Evolutionary conservation across 2,113 vertebrate genomes (phyloP), one percentile per base, ranked within the genome.

Genomic region (Peromyscus leucopus): DNA sequence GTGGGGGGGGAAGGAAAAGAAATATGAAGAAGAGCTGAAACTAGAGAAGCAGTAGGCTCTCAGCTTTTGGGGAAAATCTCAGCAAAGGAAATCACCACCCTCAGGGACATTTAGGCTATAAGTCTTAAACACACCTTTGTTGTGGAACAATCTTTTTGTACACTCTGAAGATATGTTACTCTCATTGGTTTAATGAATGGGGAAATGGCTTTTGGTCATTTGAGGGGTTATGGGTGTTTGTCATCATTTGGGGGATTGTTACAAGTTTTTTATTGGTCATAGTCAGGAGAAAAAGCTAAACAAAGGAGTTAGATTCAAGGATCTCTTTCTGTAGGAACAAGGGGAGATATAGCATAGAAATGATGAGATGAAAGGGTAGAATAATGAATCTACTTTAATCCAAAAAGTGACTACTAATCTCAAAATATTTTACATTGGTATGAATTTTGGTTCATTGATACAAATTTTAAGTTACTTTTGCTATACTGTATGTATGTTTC

Each of bases 1-100:
- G n/a, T n/a, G 5, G n/a, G 21, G 12, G 19, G 9, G 11, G 4
- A 36, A 28, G 36, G 0, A 82, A 17, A 57, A 57, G 13, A 5
- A 7, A 83, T n/a, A 1, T 26, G 21, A n/a, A 26, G 21, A n/a
- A 26, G 10, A 13, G 3, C 0, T 5, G 15, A 0, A 21, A 3
- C 5, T 63, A 55, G 19, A 69, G 57, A 71, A 61, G 5, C 13
- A 74, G 4, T 4, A 4, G 5, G 1, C 63, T 87, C 22, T 79
- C 33, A 4, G 1, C 36, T 10, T 26, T 6, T 48, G 1, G 12
- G 6, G 4, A 5, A 15, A 9, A 28, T 36, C 31, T 59, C n/a
- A 79, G 80, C 26, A 61, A 39, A 84, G 17, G 31, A 61, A 85
- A 31, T 15, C 12, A 51, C 2, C 33, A 2, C 26, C 46, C 24